Base-by-base conservation (phyloP, 2,113 vertebrate genomes). In the Puntigrus tetrazona region DNA sequence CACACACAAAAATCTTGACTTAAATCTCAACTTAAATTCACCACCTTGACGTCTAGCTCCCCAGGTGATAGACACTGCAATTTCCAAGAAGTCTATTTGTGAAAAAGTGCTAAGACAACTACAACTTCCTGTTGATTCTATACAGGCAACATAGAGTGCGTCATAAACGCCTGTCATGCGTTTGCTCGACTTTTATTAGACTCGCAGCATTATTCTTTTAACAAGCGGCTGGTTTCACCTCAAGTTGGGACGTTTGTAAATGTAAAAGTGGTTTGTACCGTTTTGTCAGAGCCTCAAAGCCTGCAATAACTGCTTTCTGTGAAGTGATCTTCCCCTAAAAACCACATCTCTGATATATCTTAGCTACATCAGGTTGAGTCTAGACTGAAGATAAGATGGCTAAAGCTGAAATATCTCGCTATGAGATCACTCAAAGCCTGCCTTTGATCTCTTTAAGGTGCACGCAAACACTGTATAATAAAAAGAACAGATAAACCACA, bases 61-160 rank as follows among this genome's bases (percentile, higher is more conserved):
- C 0, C 18, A 31, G 47, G 55, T 25, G 6, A 73, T 43, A 72
- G 6, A 7, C 8, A 22, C 5, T 25, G 22, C 43, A 1, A 55
- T 55, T 55, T 76, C 4, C 47, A n/a, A 55, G 10, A 77, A 77
- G 74, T 20, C 2, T 1, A 55, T 52, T 55, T 10, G 34, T 55
- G 47, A 55, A 77, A n/a, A 18, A 10, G 1, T 75, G 29, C 1
- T 20, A 77, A 77, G 29, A 77, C 29, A 34, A 38, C 34, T 38
- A 9, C 4, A 10, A 77, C 47, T 55, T 77, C 74, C 47, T 77
- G 74, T 77, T 31, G 18, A 55, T 50, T 75, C n/a, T 75, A 50
- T 34, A 34, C 22, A 72, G 36, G 7, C 27, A 22, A 7, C 13
- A 41, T 3, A 76, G 29, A 34, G 1, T 29, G 25, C 29, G 65